Evolutionary conservation across 2,113 vertebrate genomes (phyloP).

Genomic region (Cyphomyrus plagiostoma): DNA sequence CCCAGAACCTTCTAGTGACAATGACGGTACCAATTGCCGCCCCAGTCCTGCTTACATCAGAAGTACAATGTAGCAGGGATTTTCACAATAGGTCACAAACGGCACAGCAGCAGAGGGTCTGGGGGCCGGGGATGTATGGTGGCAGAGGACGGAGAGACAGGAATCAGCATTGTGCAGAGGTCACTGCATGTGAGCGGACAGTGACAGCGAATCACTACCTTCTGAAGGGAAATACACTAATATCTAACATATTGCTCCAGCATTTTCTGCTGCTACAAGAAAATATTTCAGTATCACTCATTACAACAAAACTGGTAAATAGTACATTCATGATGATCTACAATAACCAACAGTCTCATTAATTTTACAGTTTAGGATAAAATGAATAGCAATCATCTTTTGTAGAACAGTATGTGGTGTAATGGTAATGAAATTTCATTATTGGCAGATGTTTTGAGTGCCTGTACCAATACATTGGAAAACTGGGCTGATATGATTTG

Average conservation of each 20-base stretch:
- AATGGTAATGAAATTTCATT: background rate
- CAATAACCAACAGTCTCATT: background rate
- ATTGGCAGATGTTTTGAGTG: background rate
- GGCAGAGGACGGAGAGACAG: background rate
- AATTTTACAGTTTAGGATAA: background rate
- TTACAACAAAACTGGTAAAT: background rate
- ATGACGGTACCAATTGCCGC: background rate
- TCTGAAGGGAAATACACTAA: background rate
- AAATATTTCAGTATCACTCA: background rate
- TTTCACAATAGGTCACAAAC: background rate
- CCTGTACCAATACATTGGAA: background rate
- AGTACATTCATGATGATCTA: background rate
- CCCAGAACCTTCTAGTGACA: background rate
- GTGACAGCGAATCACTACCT: conserved; percentile 24
- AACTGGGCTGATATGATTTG: background rate
- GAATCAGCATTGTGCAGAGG: conserved; percentile 18
- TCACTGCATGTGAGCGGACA: conserved; percentile 42
- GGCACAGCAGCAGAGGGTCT: background rate
- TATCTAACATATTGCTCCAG: background rate
- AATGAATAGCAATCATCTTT: background rate
- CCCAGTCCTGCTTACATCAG: background rate
- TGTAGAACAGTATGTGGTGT: background rate
- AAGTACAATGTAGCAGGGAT: background rate
- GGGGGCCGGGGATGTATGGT: background rate
- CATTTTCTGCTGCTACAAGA: too few species aligned